Conservation (phyloP, 2,888 invertebrate species). For the Troilus luridus region DNA sequence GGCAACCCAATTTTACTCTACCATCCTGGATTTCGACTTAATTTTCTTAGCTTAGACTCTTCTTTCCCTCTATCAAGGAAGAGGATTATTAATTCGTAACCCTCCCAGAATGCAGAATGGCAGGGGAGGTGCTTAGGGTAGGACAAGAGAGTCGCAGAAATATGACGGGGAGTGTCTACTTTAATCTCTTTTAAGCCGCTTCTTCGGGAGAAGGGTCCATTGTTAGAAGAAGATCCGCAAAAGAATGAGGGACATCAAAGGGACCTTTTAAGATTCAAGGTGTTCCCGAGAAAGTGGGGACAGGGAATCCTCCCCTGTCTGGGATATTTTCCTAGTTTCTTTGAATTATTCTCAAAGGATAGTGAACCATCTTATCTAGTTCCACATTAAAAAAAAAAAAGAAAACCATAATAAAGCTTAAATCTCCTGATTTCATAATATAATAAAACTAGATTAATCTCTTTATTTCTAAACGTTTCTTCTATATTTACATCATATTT, state of each 20-base stretch:
- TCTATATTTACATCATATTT: no score
- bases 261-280: neutral
- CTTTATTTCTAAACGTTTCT: no score
- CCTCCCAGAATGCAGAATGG: neutral
- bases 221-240: neutral
- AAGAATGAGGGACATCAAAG: constrained; percentile 6
- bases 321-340: neutral
- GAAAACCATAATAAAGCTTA: neutral
- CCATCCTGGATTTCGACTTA: neutral
- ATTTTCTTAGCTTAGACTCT: neutral
- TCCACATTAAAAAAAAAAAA: neutral
- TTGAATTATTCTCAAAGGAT: neutral
- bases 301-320: neutral
- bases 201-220: neutral
- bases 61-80: neutral
- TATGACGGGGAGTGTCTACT: constrained; percentile 23
- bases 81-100: constrained; percentile 1
- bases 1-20: no score
- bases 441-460: no score
- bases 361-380: neutral
- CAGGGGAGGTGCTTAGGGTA: neutral
- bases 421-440: no score
- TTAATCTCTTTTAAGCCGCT: constrained; percentile 7
- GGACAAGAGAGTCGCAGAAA: neutral
- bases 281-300: neutral